Percentiles rank a stretch among this genome's conserved stretches.
These are phyloP conservation scores for Mormyrus iriodes DNA, from an alignment of 2,113 vertebrate species.

Conservation along the genomic window DNA sequence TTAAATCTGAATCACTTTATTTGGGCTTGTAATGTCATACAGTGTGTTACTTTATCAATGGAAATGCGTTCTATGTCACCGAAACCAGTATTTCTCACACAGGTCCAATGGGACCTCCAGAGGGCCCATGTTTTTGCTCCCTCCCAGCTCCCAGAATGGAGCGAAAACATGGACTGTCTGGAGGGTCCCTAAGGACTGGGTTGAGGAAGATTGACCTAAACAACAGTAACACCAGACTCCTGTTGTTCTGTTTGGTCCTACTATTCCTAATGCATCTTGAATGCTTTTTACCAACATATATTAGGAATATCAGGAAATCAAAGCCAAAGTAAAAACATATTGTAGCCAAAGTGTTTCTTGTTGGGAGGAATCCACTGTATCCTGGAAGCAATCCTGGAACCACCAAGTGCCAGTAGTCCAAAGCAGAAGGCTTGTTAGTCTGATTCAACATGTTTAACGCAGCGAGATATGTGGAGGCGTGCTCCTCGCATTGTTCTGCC, in stretches of 20 bases:
- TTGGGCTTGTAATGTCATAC: neutral
- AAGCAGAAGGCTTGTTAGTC: neutral
- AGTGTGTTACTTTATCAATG: neutral
- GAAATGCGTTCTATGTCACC: neutral
- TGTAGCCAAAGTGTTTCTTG: constrained; percentile 5
- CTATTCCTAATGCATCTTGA: neutral
- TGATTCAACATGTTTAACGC: neutral
- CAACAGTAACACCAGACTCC: neutral
- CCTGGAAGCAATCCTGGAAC: neutral
- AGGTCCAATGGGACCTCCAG: neutral
- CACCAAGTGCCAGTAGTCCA: neutral
- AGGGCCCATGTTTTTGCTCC: neutral
- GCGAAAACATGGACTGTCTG: neutral
- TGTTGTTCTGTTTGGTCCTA: neutral
- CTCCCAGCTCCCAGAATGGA: neutral
- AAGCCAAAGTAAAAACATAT: constrained; percentile 38
- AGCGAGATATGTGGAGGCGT: neutral
- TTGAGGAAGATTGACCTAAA: neutral
- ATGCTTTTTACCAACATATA: neutral
- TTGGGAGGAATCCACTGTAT: neutral
- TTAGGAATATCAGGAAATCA: constrained; percentile 6
- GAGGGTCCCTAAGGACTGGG: neutral
- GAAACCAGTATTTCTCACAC: neutral
- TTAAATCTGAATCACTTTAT: neutral
- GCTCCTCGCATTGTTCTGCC: neutral